A percentile compares a stretch with the other conserved stretches of the same genome.
phyloP scores from a whole-genome alignment of 2,113 vertebrate species.

The Charina bottae region DNA sequence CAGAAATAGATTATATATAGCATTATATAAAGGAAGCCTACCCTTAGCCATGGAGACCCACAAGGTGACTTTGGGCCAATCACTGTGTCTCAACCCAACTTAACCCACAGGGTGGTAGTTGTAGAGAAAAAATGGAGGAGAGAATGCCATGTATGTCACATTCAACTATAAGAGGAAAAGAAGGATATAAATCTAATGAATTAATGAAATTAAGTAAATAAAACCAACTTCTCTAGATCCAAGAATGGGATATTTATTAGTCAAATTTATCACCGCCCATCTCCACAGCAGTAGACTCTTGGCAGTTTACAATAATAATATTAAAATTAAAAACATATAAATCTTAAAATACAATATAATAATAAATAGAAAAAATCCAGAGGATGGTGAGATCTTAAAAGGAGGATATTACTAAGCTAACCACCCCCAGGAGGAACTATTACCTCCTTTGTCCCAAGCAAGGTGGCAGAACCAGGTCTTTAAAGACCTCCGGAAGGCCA shows the following conservation, averaged over 20 bases:
- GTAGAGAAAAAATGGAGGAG: not conserved
- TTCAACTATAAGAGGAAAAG: not conserved
- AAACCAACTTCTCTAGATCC: not conserved
- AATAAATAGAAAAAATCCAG: too few relatives aligned
- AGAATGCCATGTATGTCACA: not conserved
- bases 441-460: too few relatives aligned
- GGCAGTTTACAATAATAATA: too few relatives aligned
- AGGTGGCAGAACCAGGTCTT: too few relatives aligned
- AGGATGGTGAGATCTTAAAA: too few relatives aligned
- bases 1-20: not conserved
- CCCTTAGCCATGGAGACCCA: not conserved
- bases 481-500: too few relatives aligned
- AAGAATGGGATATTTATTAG: not conserved
- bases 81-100: not conserved
- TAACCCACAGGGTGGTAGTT: not conserved
- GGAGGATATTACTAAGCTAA: too few relatives aligned
- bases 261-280: too few relatives aligned
- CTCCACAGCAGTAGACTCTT: too few relatives aligned
- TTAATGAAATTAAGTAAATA: not conserved
- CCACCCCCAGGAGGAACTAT: too few relatives aligned
- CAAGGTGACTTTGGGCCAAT: not conserved
- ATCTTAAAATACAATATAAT: too few relatives aligned
- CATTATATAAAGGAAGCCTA: not conserved
- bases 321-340: too few relatives aligned
- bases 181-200: not conserved